phyloP scores from a whole-genome alignment of 2,888 invertebrate genomes.

The Ophion obscuratus region DNA sequence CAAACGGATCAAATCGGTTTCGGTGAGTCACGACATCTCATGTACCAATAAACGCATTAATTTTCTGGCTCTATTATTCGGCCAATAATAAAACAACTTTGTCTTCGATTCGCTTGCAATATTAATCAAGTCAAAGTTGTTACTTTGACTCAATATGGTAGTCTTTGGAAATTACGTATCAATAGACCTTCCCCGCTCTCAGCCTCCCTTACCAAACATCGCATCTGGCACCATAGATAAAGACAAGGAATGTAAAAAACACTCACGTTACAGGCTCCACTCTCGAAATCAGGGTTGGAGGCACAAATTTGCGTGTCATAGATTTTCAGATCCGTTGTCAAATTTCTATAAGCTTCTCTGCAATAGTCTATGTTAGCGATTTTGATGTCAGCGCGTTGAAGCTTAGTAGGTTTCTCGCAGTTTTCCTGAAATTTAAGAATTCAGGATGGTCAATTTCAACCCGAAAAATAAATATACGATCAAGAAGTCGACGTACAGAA shows the following conservation, averaged over 20 bases:
- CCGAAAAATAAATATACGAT: not conserved
- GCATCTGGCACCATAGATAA: not conserved
- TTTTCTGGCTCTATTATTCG: too few species aligned
- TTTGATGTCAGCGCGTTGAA: conserved; percentile 86
- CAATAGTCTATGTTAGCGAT: conserved; percentile 85
- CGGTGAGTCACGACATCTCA: too few species aligned
- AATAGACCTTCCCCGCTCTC: too few species aligned
- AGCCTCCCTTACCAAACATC: too few species aligned
- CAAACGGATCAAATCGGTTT: too few species aligned
- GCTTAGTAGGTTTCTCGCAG: conserved; percentile 72
- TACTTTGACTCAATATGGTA: too few species aligned
- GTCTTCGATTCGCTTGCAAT: too few species aligned
- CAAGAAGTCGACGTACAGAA: too few species aligned
- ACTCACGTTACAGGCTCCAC: conserved; percentile 70
- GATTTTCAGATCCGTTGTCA: conserved; percentile 26
- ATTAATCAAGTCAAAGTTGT: too few species aligned
- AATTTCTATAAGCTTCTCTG: conserved; percentile 67
- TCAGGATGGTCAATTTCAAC: not conserved
- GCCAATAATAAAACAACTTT: too few species aligned
- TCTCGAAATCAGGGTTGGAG: conserved; percentile 57
- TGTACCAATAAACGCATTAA: too few species aligned
- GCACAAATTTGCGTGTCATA: conserved; percentile 67
- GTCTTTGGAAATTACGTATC: too few species aligned
- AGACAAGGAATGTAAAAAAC: not conserved
- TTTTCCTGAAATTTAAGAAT: conserved; percentile 67